Base-by-base conservation (phyloP, 2,797 vertebrate species). In the Momotus momota region DNA sequence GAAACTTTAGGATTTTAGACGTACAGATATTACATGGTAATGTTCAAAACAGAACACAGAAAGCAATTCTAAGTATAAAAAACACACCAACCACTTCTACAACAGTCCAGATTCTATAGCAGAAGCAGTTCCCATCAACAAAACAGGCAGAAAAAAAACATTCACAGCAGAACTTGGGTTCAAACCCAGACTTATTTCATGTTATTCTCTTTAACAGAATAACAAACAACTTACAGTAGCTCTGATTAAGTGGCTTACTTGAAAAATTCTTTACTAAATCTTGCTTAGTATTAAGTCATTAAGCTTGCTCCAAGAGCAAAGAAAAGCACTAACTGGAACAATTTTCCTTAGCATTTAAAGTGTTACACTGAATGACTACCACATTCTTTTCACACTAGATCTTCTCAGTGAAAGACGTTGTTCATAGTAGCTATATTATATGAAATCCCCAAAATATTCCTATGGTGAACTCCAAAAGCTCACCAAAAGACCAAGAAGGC, bases 231-330 rank as follows among this genome's bases (percentile, higher is more conserved):
- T 87, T 58, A 65, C 7, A 40, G 57, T 5, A 87, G 71, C 29
- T 71, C 66, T 77, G 55, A 80, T 62, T 83, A 87, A 81, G 33
- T 25, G 5, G n/a, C 52, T 90, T 72, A 77, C n/a, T 72, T 71
- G 27, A 72, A 88, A 93, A 91, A 82, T 41, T 83, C 43, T 86
- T 90, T 54, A n/a, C 48, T 35, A 61, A 25, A 41, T 83, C 94
- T 79, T 77, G 8, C 55, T 91, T 33, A 17, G 2, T 12, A 51
- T 67, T 77, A 60, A 92, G 20, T 78, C 52, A 62, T 9, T 57
- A 91, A 80, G 29, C 14, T 71, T 51, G 87, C n/a, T 17, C 29
- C 54, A 58, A 55, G 29, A 67, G 26, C 12, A 78, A 58, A 81
- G 1, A 51, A 54, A 55, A 10, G 33, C 4, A 1, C 33, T 29